These are phyloP conservation scores for Lanius collurio DNA, from an alignment of 2,113 vertebrate genomes.

Conservation along the genomic window DNA sequence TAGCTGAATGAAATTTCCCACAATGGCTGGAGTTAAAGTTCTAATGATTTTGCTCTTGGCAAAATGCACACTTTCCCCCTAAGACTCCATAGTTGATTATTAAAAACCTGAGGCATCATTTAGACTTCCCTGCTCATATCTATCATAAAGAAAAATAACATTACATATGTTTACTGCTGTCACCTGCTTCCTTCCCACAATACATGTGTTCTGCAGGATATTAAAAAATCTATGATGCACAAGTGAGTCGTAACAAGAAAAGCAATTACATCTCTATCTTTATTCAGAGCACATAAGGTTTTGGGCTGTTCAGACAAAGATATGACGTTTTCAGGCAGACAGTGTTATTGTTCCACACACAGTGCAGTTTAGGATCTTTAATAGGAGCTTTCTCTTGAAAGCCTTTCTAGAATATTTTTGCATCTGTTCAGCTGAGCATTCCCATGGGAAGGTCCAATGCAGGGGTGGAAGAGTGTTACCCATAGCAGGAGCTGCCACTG, in stretches of 20 bases:
- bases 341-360: constrained; percentile 42
- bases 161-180: constrained; percentile 63
- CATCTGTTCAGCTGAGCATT: constrained; percentile 8
- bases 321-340: constrained; percentile 61
- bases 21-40: constrained; percentile 22
- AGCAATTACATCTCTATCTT: constrained; percentile 73
- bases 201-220: constrained; percentile 74
- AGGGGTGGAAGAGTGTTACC: neutral
- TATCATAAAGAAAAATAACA: constrained; percentile 64
- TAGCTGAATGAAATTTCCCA: constrained; percentile 18
- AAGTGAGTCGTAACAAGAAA: constrained; percentile 73
- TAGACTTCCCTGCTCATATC: constrained; percentile 36
- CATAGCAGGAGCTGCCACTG: neutral
- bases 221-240: constrained; percentile 75
- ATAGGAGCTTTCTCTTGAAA: constrained; percentile 50
- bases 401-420: constrained; percentile 28
- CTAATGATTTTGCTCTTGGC: constrained; percentile 30
- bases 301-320: constrained; percentile 60
- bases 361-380: constrained; percentile 50
- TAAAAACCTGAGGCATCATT: constrained; percentile 39
- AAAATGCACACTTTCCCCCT: neutral
- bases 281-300: constrained; percentile 68
- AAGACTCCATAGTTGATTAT: constrained; percentile 21
- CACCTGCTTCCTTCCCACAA: constrained; percentile 67
- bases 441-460: neutral